Conservation (phyloP, 2,113 vertebrate genomes). For the Peromyscus polionotus region DNA sequence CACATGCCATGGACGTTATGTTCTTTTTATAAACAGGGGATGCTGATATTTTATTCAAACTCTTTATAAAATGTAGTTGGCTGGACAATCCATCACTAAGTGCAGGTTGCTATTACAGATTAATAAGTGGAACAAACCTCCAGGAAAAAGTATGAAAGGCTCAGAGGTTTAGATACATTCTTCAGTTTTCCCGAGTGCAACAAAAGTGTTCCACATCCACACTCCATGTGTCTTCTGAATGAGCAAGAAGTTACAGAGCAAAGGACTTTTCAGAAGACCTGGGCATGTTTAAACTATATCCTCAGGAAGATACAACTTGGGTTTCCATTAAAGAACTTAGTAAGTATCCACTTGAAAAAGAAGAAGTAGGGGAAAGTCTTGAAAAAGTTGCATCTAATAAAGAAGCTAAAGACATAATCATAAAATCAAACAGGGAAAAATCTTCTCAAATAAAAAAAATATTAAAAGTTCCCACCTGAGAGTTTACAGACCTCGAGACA, state of each 20-base stretch:
- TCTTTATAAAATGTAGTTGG: slow-evolving; percentile 95
- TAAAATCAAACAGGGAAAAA: neutral
- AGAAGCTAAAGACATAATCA: neutral
- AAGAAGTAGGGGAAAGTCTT: slow-evolving; percentile 73
- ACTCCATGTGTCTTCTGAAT: neutral
- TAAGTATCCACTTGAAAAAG: slow-evolving; percentile 56
- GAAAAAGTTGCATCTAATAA: slow-evolving; percentile 77
- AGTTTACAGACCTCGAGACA: neutral
- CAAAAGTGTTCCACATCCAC: slow-evolving; percentile 55
- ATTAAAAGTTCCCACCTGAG: neutral
- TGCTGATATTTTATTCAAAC: slow-evolving; percentile 91
- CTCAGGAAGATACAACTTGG: neutral
- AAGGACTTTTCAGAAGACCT: neutral
- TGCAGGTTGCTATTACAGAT: slow-evolving; percentile 95
- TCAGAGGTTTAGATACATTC: slow-evolving; percentile 93
- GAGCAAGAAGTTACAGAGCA: neutral
- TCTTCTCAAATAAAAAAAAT: neutral
- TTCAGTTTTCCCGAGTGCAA: slow-evolving; percentile 83
- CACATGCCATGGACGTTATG: slow-evolving; percentile 95
- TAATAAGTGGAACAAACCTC: slow-evolving; percentile 97
- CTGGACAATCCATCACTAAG: slow-evolving; percentile 92
- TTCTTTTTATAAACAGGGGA: slow-evolving; percentile 94
- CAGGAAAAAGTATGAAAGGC: slow-evolving; percentile 94
- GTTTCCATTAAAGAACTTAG: neutral
- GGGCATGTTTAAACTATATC: neutral